Percentiles rank a stretch among this genome's conserved stretches.
Evolutionary conservation across 1,140 invertebrate genomes (phyloP).

Genomic region (Oedothorax gibbosus): DNA sequence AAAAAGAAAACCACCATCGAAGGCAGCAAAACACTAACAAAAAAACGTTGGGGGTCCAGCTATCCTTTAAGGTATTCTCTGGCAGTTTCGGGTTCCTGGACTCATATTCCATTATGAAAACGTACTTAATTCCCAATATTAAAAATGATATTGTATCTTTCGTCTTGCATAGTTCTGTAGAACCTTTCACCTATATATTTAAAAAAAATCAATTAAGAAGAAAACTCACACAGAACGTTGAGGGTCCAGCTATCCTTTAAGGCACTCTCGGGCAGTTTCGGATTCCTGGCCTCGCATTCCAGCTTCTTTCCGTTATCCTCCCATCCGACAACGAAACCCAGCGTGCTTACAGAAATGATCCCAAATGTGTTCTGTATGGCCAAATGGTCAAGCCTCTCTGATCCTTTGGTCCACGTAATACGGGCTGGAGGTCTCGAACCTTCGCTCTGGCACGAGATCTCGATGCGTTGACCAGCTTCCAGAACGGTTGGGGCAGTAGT

Average conservation of each 20-base stretch:
- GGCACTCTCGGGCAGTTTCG: constrained; percentile 66
- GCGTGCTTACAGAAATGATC: constrained; percentile 60
- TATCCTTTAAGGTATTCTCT: constrained; percentile 62
- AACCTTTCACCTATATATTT: no score
- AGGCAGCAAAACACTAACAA: constrained; percentile 61
- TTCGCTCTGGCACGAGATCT: constrained; percentile 81
- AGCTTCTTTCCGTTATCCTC: constrained; percentile 85
- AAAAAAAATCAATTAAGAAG: no score
- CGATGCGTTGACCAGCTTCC: constrained; percentile 83
- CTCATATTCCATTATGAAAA: constrained; percentile 75
- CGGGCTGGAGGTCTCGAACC: constrained; percentile 51
- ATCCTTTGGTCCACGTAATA: constrained; percentile 49
- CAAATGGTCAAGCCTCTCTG: constrained; percentile 35
- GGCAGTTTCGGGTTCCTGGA: constrained; percentile 79
- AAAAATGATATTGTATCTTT: no score
- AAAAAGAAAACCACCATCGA: no score
- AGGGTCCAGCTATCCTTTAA: constrained; percentile 60
- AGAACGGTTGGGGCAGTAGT: constrained; percentile 81
- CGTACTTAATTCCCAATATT: no score
- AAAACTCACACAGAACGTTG: constrained; percentile 62
- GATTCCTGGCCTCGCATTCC: constrained; percentile 85
- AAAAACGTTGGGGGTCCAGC: constrained; percentile 54
- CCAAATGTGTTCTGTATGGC: constrained; percentile 73
- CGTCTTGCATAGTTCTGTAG: no score
- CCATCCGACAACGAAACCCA: constrained; percentile 73